These are phyloP conservation scores for Propithecus coquereli DNA, from an alignment of 2,113 vertebrate genomes.

Conservation along the genomic window DNA sequence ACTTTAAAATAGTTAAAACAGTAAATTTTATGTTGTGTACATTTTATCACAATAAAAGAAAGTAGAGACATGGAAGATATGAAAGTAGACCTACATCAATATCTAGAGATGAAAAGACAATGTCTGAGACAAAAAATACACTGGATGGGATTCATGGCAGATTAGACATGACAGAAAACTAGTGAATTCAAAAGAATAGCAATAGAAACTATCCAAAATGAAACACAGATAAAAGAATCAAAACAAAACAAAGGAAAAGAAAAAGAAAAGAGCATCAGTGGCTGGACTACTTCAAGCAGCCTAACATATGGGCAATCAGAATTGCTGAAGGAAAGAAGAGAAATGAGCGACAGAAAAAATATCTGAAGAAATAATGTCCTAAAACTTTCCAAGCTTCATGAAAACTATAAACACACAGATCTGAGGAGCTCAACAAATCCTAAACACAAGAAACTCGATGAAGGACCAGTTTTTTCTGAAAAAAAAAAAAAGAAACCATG, in stretches of 20 bases:
- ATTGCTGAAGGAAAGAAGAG: neutral
- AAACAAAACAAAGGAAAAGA: neutral
- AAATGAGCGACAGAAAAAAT: neutral
- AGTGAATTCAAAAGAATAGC: neutral
- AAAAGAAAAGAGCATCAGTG: neutral
- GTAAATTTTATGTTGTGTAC: neutral
- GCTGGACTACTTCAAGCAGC: neutral
- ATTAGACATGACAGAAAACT: neutral
- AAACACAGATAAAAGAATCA: neutral
- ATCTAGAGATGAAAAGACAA: neutral
- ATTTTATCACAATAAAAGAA: neutral
- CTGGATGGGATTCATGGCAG: neutral
- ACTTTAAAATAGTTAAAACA: neutral
- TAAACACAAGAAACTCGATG: neutral
- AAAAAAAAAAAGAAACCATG: neutral
- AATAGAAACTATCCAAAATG: neutral
- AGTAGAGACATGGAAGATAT: neutral
- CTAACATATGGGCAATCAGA: neutral
- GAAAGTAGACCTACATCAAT: neutral
- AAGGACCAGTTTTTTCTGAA: too few relatives aligned
- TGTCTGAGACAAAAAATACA: neutral
- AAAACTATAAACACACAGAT: slow-evolving; percentile 2
- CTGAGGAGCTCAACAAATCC: neutral
- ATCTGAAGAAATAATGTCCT: neutral
- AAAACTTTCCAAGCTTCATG: neutral